Evolutionary conservation across 2,888 invertebrate species (phyloP), one percentile per base, ranked within the genome.

Genomic region (Psylliodes chrysocephalus): DNA sequence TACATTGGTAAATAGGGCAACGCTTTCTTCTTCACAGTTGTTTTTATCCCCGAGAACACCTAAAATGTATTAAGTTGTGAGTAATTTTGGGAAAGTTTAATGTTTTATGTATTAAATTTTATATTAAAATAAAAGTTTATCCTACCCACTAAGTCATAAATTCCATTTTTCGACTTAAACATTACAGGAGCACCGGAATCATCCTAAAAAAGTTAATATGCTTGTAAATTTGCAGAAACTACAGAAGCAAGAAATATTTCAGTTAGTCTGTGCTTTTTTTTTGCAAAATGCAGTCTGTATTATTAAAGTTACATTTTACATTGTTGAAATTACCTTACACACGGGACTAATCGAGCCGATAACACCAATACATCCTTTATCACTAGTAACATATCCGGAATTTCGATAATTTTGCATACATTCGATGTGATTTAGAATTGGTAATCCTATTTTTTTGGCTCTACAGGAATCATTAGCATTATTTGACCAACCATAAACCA

Each of bases 351-450:
- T 78, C 12, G 82, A 77, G 5, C 86, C 86, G 44, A 86, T 70
- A 17, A 87, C 80, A 1, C 87, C 87, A 8, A 86, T 74, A 70
- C 88, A 88, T 12, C 86, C 86, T 59, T 86, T 87, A 72, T 87
- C 86, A 15, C 77, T 71, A 40, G 84, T 84, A 52, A 83, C 78
- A 59, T 79, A 76, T 15, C 72, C 70, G 0, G 72, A 53, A 56
- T 83, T 77, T 0, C 77, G 70, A 1, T 81, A 79, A 1, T 81
- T 79, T 60, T 77, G 79, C 0, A 82, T 64, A 73, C 87, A 88
- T 59, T 85, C 83, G 6, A 73, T 72, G 2, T 75, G 71, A 0
- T 83, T 82, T 22, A 87, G 75, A 64, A 86, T 81, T 0, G 87
- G 87, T 14, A 87, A 79, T 0, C 85, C 85, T 10, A 85, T 74